Evolutionary conservation across 2,113 vertebrate species (phyloP).

Genomic region (Channa maculata): DNA sequence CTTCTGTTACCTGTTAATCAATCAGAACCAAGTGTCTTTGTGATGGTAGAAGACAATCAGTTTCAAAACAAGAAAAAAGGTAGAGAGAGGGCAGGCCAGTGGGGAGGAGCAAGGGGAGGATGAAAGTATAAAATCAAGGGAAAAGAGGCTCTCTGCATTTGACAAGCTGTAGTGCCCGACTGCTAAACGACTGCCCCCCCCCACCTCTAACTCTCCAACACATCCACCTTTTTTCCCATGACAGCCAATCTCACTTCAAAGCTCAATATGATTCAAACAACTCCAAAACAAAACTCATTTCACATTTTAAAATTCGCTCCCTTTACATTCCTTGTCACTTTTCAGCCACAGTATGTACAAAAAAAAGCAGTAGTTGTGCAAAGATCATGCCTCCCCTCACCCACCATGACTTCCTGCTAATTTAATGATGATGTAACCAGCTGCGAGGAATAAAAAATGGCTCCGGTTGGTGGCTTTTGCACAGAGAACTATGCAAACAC

Average conservation of each 20-base stretch:
- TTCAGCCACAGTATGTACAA: constrained; percentile 33
- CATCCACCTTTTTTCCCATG: constrained; percentile 16
- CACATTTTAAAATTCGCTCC: constrained; percentile 15
- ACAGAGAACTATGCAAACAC: constrained; percentile 87
- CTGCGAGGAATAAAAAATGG: constrained; percentile 75
- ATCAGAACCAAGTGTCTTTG: constrained; percentile 90
- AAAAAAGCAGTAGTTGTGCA: constrained; percentile 39
- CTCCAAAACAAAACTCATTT: background rate
- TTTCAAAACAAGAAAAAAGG: constrained; percentile 85
- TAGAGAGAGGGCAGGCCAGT: constrained; percentile 83
- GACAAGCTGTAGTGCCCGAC: constrained; percentile 68
- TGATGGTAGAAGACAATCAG: constrained; percentile 90
- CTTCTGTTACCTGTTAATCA: constrained; percentile 88
- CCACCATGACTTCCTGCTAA: constrained; percentile 68
- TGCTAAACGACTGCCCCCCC: constrained; percentile 58
- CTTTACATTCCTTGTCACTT: constrained; percentile 11
- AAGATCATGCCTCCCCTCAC: constrained; percentile 65
- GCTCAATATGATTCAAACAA: background rate
- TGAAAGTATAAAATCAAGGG: constrained; percentile 61
- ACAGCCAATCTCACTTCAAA: constrained; percentile 1
- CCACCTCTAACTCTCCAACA: background rate
- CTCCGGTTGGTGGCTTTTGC: constrained; percentile 83
- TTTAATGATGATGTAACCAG: constrained; percentile 74
- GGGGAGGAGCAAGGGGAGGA: constrained; percentile 71
- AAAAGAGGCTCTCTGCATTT: constrained; percentile 80